phyloP scores from a whole-genome alignment of 2,888 invertebrate species.

The Eulithis prunata region DNA sequence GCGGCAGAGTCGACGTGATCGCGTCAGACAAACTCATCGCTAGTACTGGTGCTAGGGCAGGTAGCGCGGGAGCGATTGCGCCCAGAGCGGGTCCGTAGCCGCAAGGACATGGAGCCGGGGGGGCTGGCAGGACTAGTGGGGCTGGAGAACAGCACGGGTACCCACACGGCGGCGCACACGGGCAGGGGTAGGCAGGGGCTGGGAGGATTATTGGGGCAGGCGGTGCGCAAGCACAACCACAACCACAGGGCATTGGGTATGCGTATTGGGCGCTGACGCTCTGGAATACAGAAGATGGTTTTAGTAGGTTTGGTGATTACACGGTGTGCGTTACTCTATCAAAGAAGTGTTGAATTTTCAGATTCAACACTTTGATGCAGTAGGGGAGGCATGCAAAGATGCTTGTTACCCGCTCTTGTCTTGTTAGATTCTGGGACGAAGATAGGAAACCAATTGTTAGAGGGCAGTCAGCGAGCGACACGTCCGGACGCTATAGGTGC shows the following conservation, averaged over 20 bases:
- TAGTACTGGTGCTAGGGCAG: slow-evolving; percentile 48
- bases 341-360: too few species aligned
- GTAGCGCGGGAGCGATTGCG: slow-evolving; percentile 48
- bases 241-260: slow-evolving; percentile 13
- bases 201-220: not conserved
- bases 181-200: slow-evolving; percentile 1
- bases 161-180: slow-evolving; percentile 16
- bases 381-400: too few species aligned
- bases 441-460: too few species aligned
- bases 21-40: slow-evolving; percentile 49
- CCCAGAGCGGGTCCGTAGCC: slow-evolving; percentile 37
- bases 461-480: too few species aligned
- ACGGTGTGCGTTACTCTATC: too few species aligned
- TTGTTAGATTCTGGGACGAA: too few species aligned
- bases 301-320: too few species aligned
- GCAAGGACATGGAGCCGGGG: slow-evolving; percentile 26
- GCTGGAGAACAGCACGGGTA: slow-evolving; percentile 1
- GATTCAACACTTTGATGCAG: too few species aligned
- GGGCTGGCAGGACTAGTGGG: slow-evolving; percentile 34
- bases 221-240: not conserved
- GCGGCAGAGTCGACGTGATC: slow-evolving; percentile 48
- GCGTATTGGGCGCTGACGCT: slow-evolving; percentile 36
- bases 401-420: too few species aligned
- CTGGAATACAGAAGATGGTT: slow-evolving; percentile 23
- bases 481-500: too few species aligned